Conservation (phyloP, 2,113 vertebrate species). For the Phrynosoma blainvillii region DNA sequence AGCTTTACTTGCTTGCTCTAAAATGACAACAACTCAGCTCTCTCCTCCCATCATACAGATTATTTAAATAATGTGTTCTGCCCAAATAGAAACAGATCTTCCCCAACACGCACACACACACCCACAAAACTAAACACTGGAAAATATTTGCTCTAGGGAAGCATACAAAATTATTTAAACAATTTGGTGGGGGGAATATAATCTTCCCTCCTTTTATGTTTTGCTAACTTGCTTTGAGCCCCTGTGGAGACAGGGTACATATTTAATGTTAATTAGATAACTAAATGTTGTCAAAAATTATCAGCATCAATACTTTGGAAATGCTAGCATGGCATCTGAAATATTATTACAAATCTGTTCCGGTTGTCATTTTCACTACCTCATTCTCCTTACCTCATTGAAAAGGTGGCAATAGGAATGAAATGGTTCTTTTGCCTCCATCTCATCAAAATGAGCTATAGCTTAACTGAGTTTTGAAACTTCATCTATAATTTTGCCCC, state of each 20-base stretch:
- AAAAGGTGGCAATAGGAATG: not conserved
- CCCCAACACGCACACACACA: no score
- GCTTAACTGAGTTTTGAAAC: constrained; percentile 14
- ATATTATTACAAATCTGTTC: not conserved
- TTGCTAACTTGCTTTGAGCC: not conserved
- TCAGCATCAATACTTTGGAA: not conserved
- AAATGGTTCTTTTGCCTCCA: not conserved
- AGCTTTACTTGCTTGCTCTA: not conserved
- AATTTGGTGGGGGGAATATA: no score
- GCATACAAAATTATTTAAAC: not conserved
- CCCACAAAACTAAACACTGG: not conserved
- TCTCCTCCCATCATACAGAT: not conserved
- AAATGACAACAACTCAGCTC: not conserved
- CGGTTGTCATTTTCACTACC: not conserved
- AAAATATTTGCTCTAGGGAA: not conserved
- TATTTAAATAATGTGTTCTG: not conserved
- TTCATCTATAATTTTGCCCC: not conserved
- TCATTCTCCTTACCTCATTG: not conserved
- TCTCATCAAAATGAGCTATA: not conserved
- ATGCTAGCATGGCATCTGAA: not conserved
- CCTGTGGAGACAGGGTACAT: not conserved
- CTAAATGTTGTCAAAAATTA: constrained; percentile 8
- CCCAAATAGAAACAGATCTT: not conserved
- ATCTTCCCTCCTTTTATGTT: no score
- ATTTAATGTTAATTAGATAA: not conserved